These are phyloP conservation scores for Amazona vittata DNA, from an alignment of 2,113 vertebrate genomes.

Conservation along the genomic window DNA sequence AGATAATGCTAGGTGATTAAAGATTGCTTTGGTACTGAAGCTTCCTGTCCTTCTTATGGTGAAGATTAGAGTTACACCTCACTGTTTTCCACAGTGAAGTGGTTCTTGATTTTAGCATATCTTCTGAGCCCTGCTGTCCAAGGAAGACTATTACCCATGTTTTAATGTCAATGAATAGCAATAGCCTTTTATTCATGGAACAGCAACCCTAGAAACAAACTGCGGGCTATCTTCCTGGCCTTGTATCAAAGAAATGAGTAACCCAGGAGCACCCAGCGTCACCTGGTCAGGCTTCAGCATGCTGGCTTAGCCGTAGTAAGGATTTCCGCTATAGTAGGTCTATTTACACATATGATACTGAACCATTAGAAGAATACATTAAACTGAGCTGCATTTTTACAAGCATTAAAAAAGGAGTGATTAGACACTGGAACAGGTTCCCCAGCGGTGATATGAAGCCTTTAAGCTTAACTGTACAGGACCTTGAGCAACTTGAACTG, in stretches of 20 bases:
- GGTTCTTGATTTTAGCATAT: background rate
- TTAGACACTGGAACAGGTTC: background rate
- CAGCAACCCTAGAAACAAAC: background rate
- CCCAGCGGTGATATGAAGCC: background rate
- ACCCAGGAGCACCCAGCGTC: background rate
- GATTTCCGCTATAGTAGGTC: background rate
- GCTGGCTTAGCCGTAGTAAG: background rate
- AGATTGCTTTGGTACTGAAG: background rate
- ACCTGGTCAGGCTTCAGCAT: background rate
- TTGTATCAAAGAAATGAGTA: background rate
- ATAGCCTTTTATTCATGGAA: background rate
- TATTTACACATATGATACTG: background rate
- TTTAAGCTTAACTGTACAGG: background rate
- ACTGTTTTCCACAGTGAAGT: background rate
- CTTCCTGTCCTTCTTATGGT: background rate
- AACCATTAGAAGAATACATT: background rate
- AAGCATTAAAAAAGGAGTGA: background rate
- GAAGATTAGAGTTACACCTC: background rate
- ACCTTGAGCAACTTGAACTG: background rate
- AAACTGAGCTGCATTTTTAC: background rate
- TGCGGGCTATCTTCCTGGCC: fast-evolving
- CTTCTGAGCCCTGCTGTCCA: background rate
- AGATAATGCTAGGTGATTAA: background rate
- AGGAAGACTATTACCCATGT: background rate
- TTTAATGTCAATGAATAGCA: background rate